Evolutionary conservation across 1,140 invertebrate genomes (phyloP), one percentile per base, ranked within the genome.

Genomic region (Mizuhopecten yessoensis): DNA sequence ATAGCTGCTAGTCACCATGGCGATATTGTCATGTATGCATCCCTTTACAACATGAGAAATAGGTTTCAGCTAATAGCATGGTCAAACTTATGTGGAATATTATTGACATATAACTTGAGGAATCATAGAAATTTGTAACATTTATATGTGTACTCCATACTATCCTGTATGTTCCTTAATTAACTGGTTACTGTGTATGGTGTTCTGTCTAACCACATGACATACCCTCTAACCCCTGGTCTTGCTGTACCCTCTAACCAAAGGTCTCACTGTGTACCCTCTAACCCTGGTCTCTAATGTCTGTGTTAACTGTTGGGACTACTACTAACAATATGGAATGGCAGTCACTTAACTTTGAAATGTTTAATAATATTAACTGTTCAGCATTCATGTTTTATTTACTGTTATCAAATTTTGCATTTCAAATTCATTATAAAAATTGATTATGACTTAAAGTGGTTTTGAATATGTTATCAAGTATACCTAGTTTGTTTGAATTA

Each of bases 291-390:
- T 29, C 17, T 29, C 11, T 49, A 49, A 49, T 75, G n/a, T 75
- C 23, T 23, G 20, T 49, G 5, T n/a, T n/a, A n/a, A n/a, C n/a
- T 39, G 13, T 13, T 39, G 36, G 36, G 36, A 39, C 3, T 7
- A 9, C 57, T 75, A 75, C 57, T 75, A 75, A 75, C 57, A 75
- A 29, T 29, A 29, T 75, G 57, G 57, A 75, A 75, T 75, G 57
- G n/a, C 7, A 29, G 23, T 75, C 57, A 75, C 45, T 57, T 57
- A 57, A 45, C 17, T 45, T 17, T 45, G 0, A 7, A 45, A 9
- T 45, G 17, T 45, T 20, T 45, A 45, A 29, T 0, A 75, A 75
- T 75, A 75, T 75, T 75, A 75, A 29, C n/a, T 39, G 5, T 7
- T 75, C 23, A 75, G 11, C n/a, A 75, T 75, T 75, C 5, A 39